Evolutionary conservation across 1,140 invertebrate species (phyloP).

Genomic region (Harlomillsia oculata): DNA sequence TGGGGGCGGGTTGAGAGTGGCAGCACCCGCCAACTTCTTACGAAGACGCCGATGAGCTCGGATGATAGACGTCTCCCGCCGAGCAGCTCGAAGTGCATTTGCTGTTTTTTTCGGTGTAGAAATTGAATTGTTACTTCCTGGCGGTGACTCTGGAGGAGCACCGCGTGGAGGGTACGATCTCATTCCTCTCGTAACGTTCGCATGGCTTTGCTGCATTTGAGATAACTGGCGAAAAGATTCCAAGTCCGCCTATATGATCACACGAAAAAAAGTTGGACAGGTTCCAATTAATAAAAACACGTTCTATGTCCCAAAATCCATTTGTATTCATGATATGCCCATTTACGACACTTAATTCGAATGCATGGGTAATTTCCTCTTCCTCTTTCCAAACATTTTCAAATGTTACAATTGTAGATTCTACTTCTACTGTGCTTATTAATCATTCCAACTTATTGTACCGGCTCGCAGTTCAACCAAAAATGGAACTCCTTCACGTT

Average conservation of each 20-base stretch:
- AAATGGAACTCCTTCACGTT: too few relatives aligned
- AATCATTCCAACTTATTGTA: too few relatives aligned
- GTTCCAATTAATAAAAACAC: too few relatives aligned
- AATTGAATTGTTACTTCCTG: constrained; percentile 1
- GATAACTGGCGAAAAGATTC: constrained; percentile 34
- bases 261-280: too few relatives aligned
- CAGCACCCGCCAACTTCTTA: constrained; percentile 25
- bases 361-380: too few relatives aligned
- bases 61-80: constrained; percentile 35
- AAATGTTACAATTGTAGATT: too few relatives aligned
- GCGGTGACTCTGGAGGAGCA: not conserved
- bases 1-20: constrained; percentile 32
- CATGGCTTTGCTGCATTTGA: constrained; percentile 17
- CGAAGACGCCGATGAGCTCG: constrained; percentile 32
- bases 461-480: too few relatives aligned
- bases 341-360: too few relatives aligned
- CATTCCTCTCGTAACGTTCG: constrained; percentile 12
- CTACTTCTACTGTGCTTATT: too few relatives aligned
- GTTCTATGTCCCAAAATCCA: too few relatives aligned
- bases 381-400: not conserved
- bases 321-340: too few relatives aligned
- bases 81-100: constrained; percentile 21
- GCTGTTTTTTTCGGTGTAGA: not conserved
- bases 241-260: constrained; percentile 22
- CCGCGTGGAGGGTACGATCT: constrained; percentile 8